These are phyloP conservation scores for Aphelenchoides fujianensis DNA, from an alignment of 1,140 invertebrate genomes.

Conservation along the genomic window DNA sequence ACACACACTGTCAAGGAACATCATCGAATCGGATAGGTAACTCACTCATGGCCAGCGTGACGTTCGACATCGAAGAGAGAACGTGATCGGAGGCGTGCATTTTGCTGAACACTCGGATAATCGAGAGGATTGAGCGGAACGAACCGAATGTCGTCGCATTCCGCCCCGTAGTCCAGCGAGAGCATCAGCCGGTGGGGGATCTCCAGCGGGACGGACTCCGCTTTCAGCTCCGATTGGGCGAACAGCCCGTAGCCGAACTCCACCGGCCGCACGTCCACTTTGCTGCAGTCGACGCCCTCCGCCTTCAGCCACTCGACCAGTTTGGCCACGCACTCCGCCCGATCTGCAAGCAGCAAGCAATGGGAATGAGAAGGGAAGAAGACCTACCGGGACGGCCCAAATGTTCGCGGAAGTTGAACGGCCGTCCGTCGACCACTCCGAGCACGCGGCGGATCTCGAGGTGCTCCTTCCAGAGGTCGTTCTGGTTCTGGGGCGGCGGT, in stretches of 20 bases:
- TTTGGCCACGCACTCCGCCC: constrained; percentile 15
- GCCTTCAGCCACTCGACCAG: constrained; percentile 32
- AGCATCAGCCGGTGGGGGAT: constrained; percentile 27
- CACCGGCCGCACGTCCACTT: constrained; percentile 23
- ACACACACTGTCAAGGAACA: no score
- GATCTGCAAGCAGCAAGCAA: constrained; percentile 25
- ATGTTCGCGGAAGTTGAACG: constrained; percentile 4
- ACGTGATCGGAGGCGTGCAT: constrained; percentile 36
- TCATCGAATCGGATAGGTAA: no score
- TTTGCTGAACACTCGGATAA: constrained; percentile 15
- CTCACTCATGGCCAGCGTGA: constrained; percentile 28
- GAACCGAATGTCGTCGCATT: constrained; percentile 1
- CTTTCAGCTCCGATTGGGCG: constrained; percentile 24
- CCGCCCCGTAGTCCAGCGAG: constrained; percentile 31
- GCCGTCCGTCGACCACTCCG: background rate
- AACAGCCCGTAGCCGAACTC: constrained; percentile 25
- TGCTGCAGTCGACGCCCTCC: constrained; percentile 16
- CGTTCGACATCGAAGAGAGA: constrained; percentile 37
- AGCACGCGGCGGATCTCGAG: constrained; percentile 28
- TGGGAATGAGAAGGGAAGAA: background rate
- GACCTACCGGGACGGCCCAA: background rate
- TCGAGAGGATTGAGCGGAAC: background rate
- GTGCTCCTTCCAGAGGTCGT: constrained; percentile 42
- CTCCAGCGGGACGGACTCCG: constrained; percentile 22
- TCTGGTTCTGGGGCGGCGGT: constrained; percentile 28